These are phyloP conservation scores for Rostratula benghalensis DNA, from an alignment of 2,113 vertebrate species.

Conservation along the genomic window DNA sequence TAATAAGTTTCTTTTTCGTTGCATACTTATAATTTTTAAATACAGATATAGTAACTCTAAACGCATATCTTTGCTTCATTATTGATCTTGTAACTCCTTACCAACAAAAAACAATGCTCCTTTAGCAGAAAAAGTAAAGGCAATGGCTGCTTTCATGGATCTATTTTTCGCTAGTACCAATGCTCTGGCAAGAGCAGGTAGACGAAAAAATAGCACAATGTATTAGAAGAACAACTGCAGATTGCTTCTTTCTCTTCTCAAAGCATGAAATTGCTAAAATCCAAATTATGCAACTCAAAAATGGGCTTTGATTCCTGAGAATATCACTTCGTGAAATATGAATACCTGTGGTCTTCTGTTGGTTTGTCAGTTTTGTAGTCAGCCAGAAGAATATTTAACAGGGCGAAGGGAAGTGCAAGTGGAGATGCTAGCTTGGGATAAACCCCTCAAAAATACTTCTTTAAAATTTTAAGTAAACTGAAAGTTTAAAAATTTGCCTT, in stretches of 20 bases:
- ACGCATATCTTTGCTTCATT: not conserved
- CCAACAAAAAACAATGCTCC: not conserved
- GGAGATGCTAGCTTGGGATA: not conserved
- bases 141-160: not conserved
- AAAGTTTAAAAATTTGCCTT: not conserved
- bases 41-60: not conserved
- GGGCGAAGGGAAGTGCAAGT: constrained; percentile 3
- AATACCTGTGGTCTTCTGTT: constrained; percentile 51
- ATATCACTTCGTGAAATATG: not conserved
- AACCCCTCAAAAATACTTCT: not conserved
- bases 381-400: constrained; percentile 4
- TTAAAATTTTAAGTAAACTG: not conserved
- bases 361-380: constrained; percentile 17
- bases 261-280: not conserved
- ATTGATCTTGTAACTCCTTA: not conserved
- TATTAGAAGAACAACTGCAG: not conserved
- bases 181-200: not conserved
- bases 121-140: not conserved
- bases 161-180: not conserved
- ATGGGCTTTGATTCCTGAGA: not conserved
- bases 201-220: not conserved
- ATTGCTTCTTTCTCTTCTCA: not conserved
- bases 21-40: not conserved
- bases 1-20: not conserved
- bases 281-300: not conserved